Base-by-base conservation (phyloP, 2,888 invertebrate genomes). In the Dolichomitus sp. region DNA sequence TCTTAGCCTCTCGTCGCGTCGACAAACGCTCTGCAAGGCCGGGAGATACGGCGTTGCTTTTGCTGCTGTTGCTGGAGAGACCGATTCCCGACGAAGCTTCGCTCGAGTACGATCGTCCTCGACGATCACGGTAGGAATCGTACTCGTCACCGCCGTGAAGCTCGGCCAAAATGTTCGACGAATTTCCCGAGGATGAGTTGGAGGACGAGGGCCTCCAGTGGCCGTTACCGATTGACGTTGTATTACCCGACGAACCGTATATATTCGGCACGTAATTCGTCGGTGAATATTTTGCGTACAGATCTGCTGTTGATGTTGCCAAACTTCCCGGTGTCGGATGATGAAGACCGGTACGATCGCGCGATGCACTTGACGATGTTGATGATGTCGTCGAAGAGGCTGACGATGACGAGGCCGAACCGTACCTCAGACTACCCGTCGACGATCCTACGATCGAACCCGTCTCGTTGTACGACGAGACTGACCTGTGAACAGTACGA, bases 241-340 rank as follows among this genome's bases (percentile, higher is more conserved):
- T 85, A 52, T 69, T 68, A 50, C 54, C 54, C 52, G 75, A 33
- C 52, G 65, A 81, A 12, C 87, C 87, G 83, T 94, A 94, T 0
- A 95, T 94, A 52, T 94, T 88, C 83, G 97, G 97, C 90, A 96
- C 95, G 93, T 97, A 97, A 91, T 96, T 96, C 52, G 96, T 95
- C 66, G 97, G 96, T 50, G 97, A 97, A 91, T 97, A 97, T 93
- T 96, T 97, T 89, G 96, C 96, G 91, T 96, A 96, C 84, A 97
- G 93, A 84, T 97, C 97, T 42, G 96, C 96, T 0, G 94, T 93
- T 2, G 94, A 93, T 45, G 94, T 94, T 27, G 92, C 89, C 19
- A 94, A 75, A 78, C 80, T 81, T 5, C 80, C 81, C 9, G 83
- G 52, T 30, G 70, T 72, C 37, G 85, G 84, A 37, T 66, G 70